These are phyloP conservation scores for Hydrozoanthus gracilis DNA, from an alignment of 92 coral and sea anemone species.

Conservation along the genomic window DNA sequence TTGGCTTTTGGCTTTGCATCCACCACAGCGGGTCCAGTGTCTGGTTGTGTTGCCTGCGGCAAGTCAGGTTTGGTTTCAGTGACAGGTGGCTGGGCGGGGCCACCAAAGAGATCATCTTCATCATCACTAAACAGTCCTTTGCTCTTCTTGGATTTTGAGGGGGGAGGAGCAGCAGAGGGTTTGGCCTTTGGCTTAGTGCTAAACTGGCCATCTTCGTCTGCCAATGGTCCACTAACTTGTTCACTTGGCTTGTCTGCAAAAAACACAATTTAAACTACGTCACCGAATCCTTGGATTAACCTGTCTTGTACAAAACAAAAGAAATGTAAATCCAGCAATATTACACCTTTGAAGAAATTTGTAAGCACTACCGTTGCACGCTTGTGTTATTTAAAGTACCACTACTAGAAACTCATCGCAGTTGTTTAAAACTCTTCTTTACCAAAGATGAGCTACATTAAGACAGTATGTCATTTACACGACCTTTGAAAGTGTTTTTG, in stretches of 20 bases:
- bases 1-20: slow-evolving; percentile 9
- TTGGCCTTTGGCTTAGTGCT: slow-evolving; percentile 55
- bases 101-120: slow-evolving; percentile 81
- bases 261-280: not conserved
- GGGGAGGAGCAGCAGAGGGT: slow-evolving; percentile 51
- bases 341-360: no score
- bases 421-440: no score
- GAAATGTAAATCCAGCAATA: no score
- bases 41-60: slow-evolving; percentile 11
- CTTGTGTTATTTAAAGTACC: no score
- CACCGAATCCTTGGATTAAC: no score
- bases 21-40: slow-evolving; percentile 1
- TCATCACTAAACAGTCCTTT: slow-evolving; percentile 81
- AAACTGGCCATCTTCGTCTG: slow-evolving; percentile 66
- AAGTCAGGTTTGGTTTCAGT: slow-evolving; percentile 27
- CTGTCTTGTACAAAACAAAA: no score
- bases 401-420: no score
- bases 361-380: no score
- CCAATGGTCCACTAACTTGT: not conserved
- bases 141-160: slow-evolving; percentile 72
- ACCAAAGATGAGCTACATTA: no score
- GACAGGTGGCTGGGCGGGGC: slow-evolving; percentile 55
- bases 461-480: no score
- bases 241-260: slow-evolving; percentile 32
- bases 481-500: no score